Conservation (phyloP, 2,113 vertebrate species). For the Microcebus murinus region DNA sequence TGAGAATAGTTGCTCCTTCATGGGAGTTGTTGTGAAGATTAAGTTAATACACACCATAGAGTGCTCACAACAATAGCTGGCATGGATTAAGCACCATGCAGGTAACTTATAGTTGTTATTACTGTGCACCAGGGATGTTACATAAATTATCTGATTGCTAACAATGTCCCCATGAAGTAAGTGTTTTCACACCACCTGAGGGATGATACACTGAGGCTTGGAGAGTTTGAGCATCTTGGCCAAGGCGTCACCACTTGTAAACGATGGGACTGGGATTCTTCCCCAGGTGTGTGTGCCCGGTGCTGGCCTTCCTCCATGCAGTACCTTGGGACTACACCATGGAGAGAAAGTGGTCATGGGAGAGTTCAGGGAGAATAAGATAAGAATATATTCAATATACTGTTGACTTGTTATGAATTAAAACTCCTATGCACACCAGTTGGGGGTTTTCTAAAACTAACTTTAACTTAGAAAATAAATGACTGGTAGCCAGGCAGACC, state of each 20-base stretch:
- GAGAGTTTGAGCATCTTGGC: not conserved
- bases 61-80: not conserved
- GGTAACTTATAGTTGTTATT: not conserved
- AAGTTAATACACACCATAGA: not conserved
- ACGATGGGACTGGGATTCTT: not conserved
- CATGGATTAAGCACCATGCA: not conserved
- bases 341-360: not conserved
- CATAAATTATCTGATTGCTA: not conserved
- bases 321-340: not conserved
- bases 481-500: not conserved
- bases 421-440: not conserved
- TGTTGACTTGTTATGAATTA: not conserved
- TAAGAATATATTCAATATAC: not conserved
- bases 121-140: not conserved
- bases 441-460: slow-evolving; percentile 7
- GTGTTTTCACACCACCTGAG: not conserved
- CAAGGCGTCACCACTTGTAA: not conserved
- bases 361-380: not conserved
- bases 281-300: not conserved
- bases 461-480: slow-evolving; percentile 65
- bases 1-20: not conserved
- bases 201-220: not conserved
- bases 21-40: not conserved
- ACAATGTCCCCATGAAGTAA: not conserved
- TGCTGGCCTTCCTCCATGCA: not conserved